Percentiles rank a stretch among this genome's conserved stretches.
These are phyloP conservation scores for Scaptomyza montana DNA, from an alignment of 1,140 invertebrate genomes.

Conservation along the genomic window DNA sequence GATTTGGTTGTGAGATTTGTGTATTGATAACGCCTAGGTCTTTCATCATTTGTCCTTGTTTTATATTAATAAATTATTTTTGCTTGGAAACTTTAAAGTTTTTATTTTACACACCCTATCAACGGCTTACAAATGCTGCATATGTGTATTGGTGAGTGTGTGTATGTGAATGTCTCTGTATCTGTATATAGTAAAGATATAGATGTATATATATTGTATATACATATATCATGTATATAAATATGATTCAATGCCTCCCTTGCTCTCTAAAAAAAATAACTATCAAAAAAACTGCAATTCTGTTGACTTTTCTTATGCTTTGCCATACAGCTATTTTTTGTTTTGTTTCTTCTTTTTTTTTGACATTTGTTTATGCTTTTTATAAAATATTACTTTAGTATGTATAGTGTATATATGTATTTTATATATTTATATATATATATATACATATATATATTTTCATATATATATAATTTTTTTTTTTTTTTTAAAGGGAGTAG, in stretches of 20 bases:
- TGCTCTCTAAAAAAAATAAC: conserved; percentile 81
- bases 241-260: conserved; percentile 72
- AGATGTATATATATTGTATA: conserved; percentile 60
- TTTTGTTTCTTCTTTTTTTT: conserved; percentile 36
- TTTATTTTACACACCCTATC: conserved; percentile 10
- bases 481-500: conserved; percentile 66
- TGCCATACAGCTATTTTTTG: conserved; percentile 6
- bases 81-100: conserved; percentile 43
- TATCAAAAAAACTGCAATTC: conserved; percentile 78
- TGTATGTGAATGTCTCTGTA: conserved; percentile 47
- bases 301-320: conserved; percentile 56
- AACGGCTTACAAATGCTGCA: conserved; percentile 9
- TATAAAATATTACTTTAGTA: conserved; percentile 82
- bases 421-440: conserved; percentile 58
- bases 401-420: conserved; percentile 78
- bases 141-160: conserved; percentile 1
- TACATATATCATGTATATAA: too few relatives aligned
- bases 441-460: conserved; percentile 12
- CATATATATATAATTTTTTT: conserved; percentile 40
- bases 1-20: conserved; percentile 58
- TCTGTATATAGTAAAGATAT: conserved; percentile 57
- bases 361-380: conserved; percentile 39
- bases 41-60: conserved; percentile 18
- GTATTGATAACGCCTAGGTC: conserved; percentile 43
- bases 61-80: conserved; percentile 21